Evolutionary conservation across 2,888 invertebrate genomes (phyloP), one percentile per base, ranked within the genome.

Genomic region (Anoplius nigerrimus): DNA sequence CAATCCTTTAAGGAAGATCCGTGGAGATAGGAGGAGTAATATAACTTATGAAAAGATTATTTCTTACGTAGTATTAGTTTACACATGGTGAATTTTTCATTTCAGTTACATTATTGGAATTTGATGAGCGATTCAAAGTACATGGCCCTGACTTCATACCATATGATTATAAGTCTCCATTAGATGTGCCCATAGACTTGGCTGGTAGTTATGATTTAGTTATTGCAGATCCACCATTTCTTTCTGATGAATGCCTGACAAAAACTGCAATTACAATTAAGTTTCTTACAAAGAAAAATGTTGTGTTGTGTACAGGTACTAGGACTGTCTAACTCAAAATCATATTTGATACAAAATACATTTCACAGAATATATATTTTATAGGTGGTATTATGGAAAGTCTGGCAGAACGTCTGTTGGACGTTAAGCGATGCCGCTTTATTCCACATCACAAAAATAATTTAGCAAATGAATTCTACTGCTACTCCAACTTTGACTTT

Each of bases 221-320:
- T 0, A 91, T 99, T 62, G 96, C 95, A 0, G 98, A 99, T 90
- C 98, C 99, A 0, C 99, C 99, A 0, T 98, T 98, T 89, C 90
- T 99, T 2, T 95, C 97, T 0, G 94, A 96, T 78, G 98, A 98
- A 87, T 98, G 98, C 88, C 91, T 98, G 56, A 91, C 92, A 0
- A 97, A 98, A 90, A 94, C 94, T 0, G 92, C 95, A 0, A 89
- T 92, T 66, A 96, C 97, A 0, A 92, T 98, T 0, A 93, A 93
- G 77, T 92, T 92, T 79, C 87, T 98, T 61, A 89, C 92, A 0
- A 95, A 94, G 85, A 91, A 92, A 11, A 94, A 94, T 86, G 92
- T 98, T 27, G 92, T 98, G 1, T 90, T 98, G 6, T 98, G 98
- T 84, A 98, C 98, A 56, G 98, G 97, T 92, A 89, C 18, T 18